These are phyloP conservation scores for Myocastor coypus DNA, from an alignment of 2,113 vertebrate species.

Conservation along the genomic window DNA sequence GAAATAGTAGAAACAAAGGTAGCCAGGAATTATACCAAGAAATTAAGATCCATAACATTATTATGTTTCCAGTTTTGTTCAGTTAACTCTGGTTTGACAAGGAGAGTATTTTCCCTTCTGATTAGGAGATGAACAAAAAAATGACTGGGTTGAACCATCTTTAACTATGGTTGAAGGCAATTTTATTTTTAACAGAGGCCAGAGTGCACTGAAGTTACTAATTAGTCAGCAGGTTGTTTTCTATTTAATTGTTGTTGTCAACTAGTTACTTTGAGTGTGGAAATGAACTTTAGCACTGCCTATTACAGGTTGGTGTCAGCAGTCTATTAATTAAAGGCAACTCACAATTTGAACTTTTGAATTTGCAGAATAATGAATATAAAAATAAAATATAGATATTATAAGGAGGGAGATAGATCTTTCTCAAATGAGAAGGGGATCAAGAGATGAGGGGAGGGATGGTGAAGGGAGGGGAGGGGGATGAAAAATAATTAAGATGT, in stretches of 20 bases:
- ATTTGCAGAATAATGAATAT: background rate
- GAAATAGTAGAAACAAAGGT: slow-evolving; percentile 26
- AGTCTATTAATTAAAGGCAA: slow-evolving; percentile 49
- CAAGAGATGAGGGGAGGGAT: background rate
- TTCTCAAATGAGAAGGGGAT: background rate
- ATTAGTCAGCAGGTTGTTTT: slow-evolving; percentile 72
- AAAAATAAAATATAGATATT: background rate
- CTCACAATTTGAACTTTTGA: slow-evolving; percentile 10
- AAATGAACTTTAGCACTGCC: slow-evolving; percentile 60
- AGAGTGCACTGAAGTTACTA: slow-evolving; percentile 62
- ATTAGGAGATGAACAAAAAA: background rate
- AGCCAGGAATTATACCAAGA: background rate
- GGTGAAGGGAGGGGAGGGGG: background rate
- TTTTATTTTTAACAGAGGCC: slow-evolving; percentile 75
- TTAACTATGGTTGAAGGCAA: background rate
- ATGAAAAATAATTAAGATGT: background rate
- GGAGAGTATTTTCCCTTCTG: background rate
- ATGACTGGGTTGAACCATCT: background rate
- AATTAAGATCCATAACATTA: background rate
- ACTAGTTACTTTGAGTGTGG: slow-evolving; percentile 35
- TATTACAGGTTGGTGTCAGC: slow-evolving; percentile 12
- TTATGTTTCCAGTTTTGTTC: background rate
- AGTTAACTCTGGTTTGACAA: background rate
- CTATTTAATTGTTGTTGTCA: slow-evolving; percentile 60
- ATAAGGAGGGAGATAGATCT: background rate